Conservation (phyloP, 2,797 vertebrate species). For the Taenioides sp. region DNA sequence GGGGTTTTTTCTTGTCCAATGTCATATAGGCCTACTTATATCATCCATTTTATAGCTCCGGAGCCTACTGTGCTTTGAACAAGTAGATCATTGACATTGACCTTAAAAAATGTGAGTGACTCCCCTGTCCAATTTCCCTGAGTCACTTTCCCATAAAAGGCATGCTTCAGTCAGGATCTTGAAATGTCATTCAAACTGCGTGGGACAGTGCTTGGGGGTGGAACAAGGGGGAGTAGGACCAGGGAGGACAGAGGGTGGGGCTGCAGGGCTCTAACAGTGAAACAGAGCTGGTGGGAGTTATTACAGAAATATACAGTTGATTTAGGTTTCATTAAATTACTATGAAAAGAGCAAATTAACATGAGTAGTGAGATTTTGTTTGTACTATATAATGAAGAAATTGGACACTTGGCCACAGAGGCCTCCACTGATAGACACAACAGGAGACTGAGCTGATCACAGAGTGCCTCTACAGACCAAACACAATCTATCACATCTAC, state of each 20-base stretch:
- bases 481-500: conserved; percentile 50
- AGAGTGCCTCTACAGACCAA: conserved; percentile 52
- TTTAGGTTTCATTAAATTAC: background rate
- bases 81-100: background rate
- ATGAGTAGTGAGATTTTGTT: background rate
- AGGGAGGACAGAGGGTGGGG: background rate
- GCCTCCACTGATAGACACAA: conserved; percentile 59
- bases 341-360: background rate
- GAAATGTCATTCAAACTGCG: background rate
- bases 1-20: no score
- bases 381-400: background rate
- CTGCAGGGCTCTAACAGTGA: background rate
- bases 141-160: conserved; percentile 8
- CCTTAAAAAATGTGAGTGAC: background rate
- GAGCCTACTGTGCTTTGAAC: background rate
- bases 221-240: background rate
- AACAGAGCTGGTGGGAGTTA: background rate
- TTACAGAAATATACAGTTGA: background rate
- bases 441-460: conserved; percentile 37
- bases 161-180: background rate
- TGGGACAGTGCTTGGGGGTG: background rate
- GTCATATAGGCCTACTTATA: no score
- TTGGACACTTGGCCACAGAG: conserved; percentile 24
- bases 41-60: no score
- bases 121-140: background rate